Base-by-base conservation (phyloP, 2,113 vertebrate genomes). In the Pristiophorus japonicus region DNA sequence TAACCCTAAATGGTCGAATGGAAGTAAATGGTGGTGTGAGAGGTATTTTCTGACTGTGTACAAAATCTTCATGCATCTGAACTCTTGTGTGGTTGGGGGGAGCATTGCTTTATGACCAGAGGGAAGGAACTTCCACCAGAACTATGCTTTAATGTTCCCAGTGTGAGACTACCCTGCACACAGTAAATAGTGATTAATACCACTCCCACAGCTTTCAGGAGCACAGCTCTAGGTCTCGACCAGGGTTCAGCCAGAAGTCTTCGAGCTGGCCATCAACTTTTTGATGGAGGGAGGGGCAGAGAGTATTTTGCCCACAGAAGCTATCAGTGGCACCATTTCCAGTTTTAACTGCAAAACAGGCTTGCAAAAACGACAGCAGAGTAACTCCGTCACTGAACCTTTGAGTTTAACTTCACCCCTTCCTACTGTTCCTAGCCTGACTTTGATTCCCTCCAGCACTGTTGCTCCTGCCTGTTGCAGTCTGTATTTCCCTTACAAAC, bases 61-160 rank as follows among this genome's bases (percentile, higher is more conserved):
- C 85, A 47, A 3, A 88, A 88, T 55, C 67, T 73, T 73, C 67
- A 88, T 55, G 27, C 27, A 51, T 55, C 51, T 47, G 10, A 30
- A 30, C 85, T 30, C 8, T 51, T 88, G 8, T 55, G 85, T 88
- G 85, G 24, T 88, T 55, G 85, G 47, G 38, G 0, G 47, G 47
- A 30, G 22, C 45, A 55, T 34, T 88, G 47, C 8, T 55, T 88
- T 55, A 88, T 88, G 24, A 55, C 47, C 85, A 88, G 47, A 88
- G 85, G 85, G 47, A 88, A 55, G 85, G 22, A 55, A 51, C 42
- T 88, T 51, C 5, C 47, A 30, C 22, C 47, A 55, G 47, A 55
- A 88, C 24, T 88, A 88, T 30, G 11, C 85, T 88, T 55, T 88
- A 88, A 88, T 88, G 47, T 88, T 88, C 47, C 85, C 85, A 88